A percentile compares a stretch with the other conserved stretches of the same genome.
phyloP scores from a whole-genome alignment of 2,888 invertebrate genomes.

The Melangyna quadrimaculata region DNA sequence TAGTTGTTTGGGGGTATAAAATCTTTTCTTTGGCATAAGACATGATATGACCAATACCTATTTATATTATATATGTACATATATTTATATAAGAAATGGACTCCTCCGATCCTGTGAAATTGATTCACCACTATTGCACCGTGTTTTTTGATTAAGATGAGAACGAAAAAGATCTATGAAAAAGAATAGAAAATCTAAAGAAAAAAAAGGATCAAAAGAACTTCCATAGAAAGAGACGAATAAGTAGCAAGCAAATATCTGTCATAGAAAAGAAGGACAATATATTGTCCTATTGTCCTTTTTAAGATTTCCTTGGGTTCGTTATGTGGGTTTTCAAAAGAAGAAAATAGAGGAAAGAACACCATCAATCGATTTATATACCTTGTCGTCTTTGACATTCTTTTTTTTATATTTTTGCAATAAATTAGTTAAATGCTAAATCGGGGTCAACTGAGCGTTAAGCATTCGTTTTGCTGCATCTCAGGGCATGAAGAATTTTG shows the following conservation, averaged over 20 bases:
- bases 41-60: conserved; percentile 17
- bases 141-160: conserved; percentile 67
- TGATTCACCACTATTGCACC: conserved; percentile 60
- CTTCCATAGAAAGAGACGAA: conserved; percentile 7
- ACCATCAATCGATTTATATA: conserved; percentile 30
- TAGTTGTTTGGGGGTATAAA: neutral
- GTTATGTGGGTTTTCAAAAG: conserved; percentile 26
- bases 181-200: neutral
- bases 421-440: conserved; percentile 22
- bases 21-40: conserved; percentile 29
- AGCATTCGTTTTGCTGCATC: conserved; percentile 9
- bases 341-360: neutral
- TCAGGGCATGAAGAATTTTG: conserved; percentile 35
- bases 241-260: conserved; percentile 26
- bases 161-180: conserved; percentile 36
- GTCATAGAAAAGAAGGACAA: conserved; percentile 26
- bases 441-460: conserved; percentile 55
- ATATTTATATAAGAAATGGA: neutral
- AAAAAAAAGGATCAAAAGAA: conserved; percentile 52
- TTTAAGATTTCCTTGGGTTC: neutral
- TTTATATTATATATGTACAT: neutral
- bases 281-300: conserved; percentile 33
- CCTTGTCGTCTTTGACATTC: conserved; percentile 9
- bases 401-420: conserved; percentile 21
- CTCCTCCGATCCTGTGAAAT: conserved; percentile 64